A percentile compares a stretch with the other conserved stretches of the same genome.
Evolutionary conservation across 1,140 invertebrate species (phyloP).

Genomic region (Druon quercuslanigerum): DNA sequence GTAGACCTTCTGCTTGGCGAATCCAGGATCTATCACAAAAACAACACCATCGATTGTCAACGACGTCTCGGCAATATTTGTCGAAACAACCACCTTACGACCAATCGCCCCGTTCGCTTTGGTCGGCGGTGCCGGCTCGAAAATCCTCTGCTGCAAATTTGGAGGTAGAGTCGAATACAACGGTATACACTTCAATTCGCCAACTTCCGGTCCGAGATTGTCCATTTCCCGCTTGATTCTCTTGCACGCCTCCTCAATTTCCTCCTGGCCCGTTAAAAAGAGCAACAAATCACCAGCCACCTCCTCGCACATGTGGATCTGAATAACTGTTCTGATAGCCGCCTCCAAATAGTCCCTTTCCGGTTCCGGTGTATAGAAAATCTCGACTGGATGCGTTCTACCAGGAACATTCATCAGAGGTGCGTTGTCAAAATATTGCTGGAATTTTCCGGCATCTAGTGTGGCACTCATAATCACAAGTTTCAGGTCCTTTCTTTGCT

Average conservation of each 20-base stretch:
- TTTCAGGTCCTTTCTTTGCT: conserved; percentile 95
- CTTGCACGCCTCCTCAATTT: conserved; percentile 99
- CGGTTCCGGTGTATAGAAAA: conserved; percentile 99
- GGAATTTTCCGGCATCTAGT: conserved; percentile 99
- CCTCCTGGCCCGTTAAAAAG: conserved; percentile 96
- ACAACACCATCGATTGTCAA: conserved; percentile 99
- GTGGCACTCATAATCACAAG: conserved; percentile 99
- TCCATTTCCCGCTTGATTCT: conserved; percentile 97
- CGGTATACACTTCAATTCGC: conserved; percentile 98
- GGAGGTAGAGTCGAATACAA: conserved; percentile 98
- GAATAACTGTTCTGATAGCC: conserved; percentile 98
- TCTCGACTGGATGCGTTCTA: conserved; percentile 97
- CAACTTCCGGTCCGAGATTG: conserved; percentile 96
- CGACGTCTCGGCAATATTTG: conserved; percentile 99
- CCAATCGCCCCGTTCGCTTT: conserved; percentile 96
- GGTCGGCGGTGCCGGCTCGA: conserved; percentile 95
- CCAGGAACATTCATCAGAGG: conserved; percentile 99
- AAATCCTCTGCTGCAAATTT: conserved; percentile 97
- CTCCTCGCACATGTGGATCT: conserved; percentile 99
- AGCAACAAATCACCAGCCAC: conserved; percentile 94
- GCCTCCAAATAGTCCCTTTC: conserved; percentile 99
- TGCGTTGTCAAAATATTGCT: conserved; percentile 98
- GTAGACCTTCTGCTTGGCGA: conserved; percentile 99
- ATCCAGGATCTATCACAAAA: conserved; percentile 99
- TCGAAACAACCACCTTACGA: conserved; percentile 97